Evolutionary conservation across 30 jellyfish, hydroid and myxozoan species (phyloP), one percentile per base, ranked within the genome.

Genomic region (Rhopilema esculentum): DNA sequence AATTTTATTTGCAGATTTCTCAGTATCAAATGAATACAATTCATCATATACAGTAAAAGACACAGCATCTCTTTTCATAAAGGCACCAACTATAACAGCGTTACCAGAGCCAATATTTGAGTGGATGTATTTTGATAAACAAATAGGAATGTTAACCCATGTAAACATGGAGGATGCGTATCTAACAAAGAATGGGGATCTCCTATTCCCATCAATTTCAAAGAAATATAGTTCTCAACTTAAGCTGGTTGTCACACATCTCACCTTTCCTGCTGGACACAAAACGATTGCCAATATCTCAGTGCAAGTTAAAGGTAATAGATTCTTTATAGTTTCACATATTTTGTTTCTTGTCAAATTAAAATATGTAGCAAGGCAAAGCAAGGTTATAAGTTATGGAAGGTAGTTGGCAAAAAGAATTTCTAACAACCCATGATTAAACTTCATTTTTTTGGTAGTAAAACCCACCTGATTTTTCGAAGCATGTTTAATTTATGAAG

Each of bases 1-100:
- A 40, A 40, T 40, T 40, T 12, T 29, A n/a, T n/a, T 33, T 72
- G 70, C 28, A 84, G 93, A 84, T 72, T 72, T 84, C 6, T 15
- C 17, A 28, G 32, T 72, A 22, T 31, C 81, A 73, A 27, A 22
- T 8, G 52, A 1, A 2, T 72, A 84, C 85, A 72, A 63, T 61
- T 12, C 85, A 64, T 63, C 83, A 30, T 85, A 85, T 61, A 29
- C 29, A 16, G 83, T 65, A 16, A 64, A 19, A 17, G 71, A 63
- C 16, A 71, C 87, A 17, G 19, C 88, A 16, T 85, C 66, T 23
- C 12, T 85, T 20, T 88, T 74, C 73, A 85, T 85, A 22, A 73
- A 85, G 30, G 85, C 94, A 48, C 88, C 94, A 6, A 32, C 18
- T 31, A 64, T 85, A 49, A 28, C 40, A 72, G 94, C 88, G 23